Conservation (phyloP, 2,797 vertebrate species). For the Argyrosomus regius region DNA sequence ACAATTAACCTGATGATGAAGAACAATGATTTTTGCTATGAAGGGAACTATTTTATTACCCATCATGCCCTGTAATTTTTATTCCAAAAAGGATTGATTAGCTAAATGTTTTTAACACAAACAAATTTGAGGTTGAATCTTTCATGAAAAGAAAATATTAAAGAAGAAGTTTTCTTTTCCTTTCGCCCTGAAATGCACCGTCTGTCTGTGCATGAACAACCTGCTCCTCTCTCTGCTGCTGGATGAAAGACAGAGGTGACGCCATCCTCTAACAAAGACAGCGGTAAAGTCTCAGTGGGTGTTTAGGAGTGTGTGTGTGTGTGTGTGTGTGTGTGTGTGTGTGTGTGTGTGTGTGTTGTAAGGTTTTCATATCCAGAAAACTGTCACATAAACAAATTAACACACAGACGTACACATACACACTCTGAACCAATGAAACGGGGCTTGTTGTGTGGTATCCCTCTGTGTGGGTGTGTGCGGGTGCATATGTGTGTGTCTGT, state of each 20-base stretch:
- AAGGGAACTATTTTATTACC: background rate
- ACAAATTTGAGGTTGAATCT: background rate
- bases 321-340: background rate
- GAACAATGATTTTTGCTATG: background rate
- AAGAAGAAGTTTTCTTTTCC: background rate
- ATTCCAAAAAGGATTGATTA: background rate
- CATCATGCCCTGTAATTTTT: background rate
- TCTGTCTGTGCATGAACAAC: background rate
- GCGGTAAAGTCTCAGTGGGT: constrained; percentile 1
- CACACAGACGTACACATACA: constrained; percentile 35
- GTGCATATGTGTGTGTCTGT: constrained; percentile 45
- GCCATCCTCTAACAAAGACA: background rate
- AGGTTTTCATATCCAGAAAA: constrained; percentile 49
- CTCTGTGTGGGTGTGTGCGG: constrained; percentile 12
- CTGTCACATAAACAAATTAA: constrained; percentile 49
- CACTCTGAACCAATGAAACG: constrained; percentile 36
- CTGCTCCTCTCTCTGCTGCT: background rate
- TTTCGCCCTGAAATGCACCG: background rate
- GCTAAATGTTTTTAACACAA: background rate
- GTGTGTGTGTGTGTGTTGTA: background rate
- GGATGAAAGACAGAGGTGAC: background rate
- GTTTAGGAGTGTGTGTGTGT: constrained; percentile 22
- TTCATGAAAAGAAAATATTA: background rate
- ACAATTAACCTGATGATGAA: too few species aligned
- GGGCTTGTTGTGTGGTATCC: constrained; percentile 58